Percentiles rank a stretch among this genome's conserved stretches.
These are phyloP conservation scores for Hippocampus abdominalis DNA, from an alignment of 2,113 vertebrate species.

Conservation along the genomic window DNA sequence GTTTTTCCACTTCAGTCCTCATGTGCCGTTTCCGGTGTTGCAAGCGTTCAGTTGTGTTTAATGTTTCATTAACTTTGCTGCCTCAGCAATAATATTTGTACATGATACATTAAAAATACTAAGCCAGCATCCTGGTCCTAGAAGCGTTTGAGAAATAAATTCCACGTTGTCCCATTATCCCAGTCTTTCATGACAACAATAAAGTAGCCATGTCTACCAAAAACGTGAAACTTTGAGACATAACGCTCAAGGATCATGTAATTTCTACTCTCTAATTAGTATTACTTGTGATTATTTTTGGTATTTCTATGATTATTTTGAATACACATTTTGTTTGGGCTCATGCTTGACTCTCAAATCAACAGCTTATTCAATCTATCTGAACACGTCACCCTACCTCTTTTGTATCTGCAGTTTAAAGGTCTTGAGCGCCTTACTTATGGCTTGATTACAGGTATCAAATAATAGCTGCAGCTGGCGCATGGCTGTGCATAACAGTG, in stretches of 20 bases:
- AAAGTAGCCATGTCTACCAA: background rate
- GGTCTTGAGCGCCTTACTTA: conserved; percentile 52
- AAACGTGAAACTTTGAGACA: background rate
- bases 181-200: background rate
- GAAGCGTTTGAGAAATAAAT: background rate
- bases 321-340: background rate
- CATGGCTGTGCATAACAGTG: conserved; percentile 54
- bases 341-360: conserved; percentile 15
- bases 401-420: conserved; percentile 50
- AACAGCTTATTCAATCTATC: conserved; percentile 42
- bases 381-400: conserved; percentile 31
- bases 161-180: background rate
- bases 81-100: background rate
- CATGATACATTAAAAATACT: background rate
- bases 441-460: conserved; percentile 64
- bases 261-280: background rate
- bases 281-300: background rate
- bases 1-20: background rate
- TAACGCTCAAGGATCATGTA: background rate
- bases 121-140: background rate
- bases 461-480: conserved; percentile 72
- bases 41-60: background rate
- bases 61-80: background rate
- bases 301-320: background rate
- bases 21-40: background rate